These are phyloP conservation scores for Psophia crepitans DNA, from an alignment of 2,113 vertebrate species.

Conservation along the genomic window DNA sequence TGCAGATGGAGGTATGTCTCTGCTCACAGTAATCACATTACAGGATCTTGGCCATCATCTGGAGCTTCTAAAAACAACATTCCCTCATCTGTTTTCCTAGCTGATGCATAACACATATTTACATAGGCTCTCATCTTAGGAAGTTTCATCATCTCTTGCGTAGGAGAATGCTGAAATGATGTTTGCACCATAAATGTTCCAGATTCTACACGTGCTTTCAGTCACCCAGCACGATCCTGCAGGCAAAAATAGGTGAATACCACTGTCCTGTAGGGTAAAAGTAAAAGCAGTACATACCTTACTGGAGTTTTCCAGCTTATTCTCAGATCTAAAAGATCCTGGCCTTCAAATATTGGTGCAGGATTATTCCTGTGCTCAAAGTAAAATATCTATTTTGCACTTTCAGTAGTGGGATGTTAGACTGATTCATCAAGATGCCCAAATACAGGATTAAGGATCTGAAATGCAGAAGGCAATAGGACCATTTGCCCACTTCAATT, in stretches of 20 bases:
- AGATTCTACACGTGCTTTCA: slow-evolving; percentile 35
- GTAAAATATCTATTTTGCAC: neutral
- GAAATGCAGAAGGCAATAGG: neutral
- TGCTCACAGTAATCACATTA: neutral
- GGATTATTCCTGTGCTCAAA: neutral
- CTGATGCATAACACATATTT: slow-evolving; percentile 40
- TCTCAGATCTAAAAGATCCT: neutral
- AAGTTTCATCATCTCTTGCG: slow-evolving; percentile 58
- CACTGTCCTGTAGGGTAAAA: neutral
- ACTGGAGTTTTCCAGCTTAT: neutral
- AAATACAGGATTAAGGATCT: neutral
- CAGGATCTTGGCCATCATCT: slow-evolving; percentile 24
- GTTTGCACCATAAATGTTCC: slow-evolving; percentile 49
- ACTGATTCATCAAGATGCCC: neutral
- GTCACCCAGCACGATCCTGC: neutral
- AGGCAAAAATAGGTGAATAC: neutral
- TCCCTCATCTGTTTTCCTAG: slow-evolving; percentile 46
- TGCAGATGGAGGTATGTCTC: neutral
- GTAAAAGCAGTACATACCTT: neutral
- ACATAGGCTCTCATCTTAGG: slow-evolving; percentile 40
- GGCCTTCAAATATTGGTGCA: neutral
- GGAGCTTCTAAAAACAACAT: slow-evolving; percentile 49
- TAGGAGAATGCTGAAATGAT: slow-evolving; percentile 60
- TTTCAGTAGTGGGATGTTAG: neutral
- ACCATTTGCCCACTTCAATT: neutral